These are phyloP conservation scores for Antitype chi DNA, from an alignment of 2,888 invertebrate species.

Conservation along the genomic window DNA sequence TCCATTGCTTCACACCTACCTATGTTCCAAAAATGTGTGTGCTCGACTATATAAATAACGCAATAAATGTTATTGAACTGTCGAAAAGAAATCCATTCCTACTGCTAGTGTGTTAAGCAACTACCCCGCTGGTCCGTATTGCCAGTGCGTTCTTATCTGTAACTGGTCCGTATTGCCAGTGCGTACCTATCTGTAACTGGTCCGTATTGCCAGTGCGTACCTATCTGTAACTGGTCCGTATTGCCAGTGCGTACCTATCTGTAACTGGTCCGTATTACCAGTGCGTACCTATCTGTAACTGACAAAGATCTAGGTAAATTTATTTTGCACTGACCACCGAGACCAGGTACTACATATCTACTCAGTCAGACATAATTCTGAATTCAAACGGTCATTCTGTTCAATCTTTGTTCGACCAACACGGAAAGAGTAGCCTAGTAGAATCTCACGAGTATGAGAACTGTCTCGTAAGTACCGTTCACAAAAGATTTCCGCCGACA, in stretches of 20 bases:
- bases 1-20: too few relatives aligned
- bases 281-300: neutral
- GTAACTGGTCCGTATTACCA: neutral
- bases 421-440: neutral
- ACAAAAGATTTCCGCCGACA: constrained; percentile 34
- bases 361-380: neutral
- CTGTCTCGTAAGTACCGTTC: neutral
- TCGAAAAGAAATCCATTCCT: too few relatives aligned
- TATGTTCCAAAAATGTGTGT: too few relatives aligned
- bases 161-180: too few relatives aligned
- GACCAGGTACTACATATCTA: neutral
- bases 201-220: too few relatives aligned
- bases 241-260: too few relatives aligned
- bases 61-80: too few relatives aligned
- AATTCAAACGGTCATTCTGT: neutral
- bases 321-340: neutral
- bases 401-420: neutral
- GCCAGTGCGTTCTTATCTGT: neutral
- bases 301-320: neutral
- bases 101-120: too few relatives aligned
- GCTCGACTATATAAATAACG: too few relatives aligned
- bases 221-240: neutral
- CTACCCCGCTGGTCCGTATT: neutral
- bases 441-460: neutral
- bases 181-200: neutral